These are phyloP conservation scores for Bradynema listronoti DNA, from an alignment of 1,140 invertebrate genomes.

Conservation along the genomic window DNA sequence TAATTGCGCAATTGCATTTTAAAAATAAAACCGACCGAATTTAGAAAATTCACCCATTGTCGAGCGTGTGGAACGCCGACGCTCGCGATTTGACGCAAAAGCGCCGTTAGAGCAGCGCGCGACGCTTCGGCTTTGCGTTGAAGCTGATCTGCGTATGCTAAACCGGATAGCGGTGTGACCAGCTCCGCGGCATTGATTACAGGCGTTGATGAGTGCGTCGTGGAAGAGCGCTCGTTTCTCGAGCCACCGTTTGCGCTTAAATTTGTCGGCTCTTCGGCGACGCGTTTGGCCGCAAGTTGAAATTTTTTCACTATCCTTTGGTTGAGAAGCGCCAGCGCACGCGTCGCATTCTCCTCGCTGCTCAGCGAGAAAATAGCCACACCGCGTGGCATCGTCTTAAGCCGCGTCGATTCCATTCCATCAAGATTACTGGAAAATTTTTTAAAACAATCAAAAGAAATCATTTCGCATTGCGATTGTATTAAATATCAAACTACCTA, in stretches of 20 bases:
- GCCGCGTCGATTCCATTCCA: background rate
- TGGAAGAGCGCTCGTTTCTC: too few species aligned
- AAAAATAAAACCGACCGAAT: constrained; percentile 27
- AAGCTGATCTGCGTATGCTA: constrained; percentile 60
- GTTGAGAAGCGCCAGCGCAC: background rate
- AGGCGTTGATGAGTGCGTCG: too few species aligned
- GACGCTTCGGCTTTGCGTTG: constrained; percentile 49
- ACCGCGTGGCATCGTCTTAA: background rate
- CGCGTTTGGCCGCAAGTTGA: background rate
- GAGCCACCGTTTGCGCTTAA: background rate
- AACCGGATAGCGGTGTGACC: constrained; percentile 59
- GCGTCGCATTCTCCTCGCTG: background rate
- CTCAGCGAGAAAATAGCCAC: background rate
- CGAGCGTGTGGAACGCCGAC: constrained; percentile 3
- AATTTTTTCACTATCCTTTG: constrained; percentile 1
- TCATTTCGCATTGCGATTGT: background rate
- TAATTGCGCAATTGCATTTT: too few species aligned
- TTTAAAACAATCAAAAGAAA: background rate
- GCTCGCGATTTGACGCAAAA: constrained; percentile 33
- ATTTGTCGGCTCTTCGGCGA: background rate
- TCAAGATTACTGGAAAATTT: background rate
- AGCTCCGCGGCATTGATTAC: constrained; percentile 42
- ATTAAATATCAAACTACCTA: background rate
- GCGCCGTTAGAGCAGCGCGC: too few species aligned
- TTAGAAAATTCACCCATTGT: constrained; percentile 22